These are phyloP conservation scores for Rambutsinella grinnellia DNA, from an alignment of 2,888 invertebrate species.

Conservation along the genomic window DNA sequence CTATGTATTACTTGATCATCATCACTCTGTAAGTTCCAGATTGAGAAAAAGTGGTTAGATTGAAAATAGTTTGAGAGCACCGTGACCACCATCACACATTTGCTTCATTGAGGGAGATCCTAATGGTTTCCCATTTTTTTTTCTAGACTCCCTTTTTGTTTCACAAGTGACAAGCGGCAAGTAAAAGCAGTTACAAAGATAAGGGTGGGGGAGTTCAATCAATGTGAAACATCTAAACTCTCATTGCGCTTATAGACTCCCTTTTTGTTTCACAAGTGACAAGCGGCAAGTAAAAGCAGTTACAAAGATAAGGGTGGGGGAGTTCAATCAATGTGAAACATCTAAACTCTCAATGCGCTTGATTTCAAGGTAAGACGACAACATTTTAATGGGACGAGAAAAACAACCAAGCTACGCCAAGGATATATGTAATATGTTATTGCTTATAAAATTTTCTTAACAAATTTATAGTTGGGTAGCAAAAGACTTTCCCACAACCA, in stretches of 20 bases:
- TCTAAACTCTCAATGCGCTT: neutral
- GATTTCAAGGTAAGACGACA: too few species aligned
- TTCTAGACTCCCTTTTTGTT: neutral
- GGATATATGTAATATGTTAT: too few species aligned
- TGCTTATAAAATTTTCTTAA: too few species aligned
- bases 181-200: neutral
- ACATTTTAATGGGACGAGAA: too few species aligned
- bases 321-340: neutral
- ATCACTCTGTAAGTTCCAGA: neutral
- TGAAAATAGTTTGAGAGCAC: neutral
- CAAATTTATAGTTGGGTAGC: too few species aligned
- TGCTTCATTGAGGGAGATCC: constrained; percentile 28
- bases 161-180: neutral
- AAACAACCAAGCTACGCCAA: too few species aligned
- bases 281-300: neutral
- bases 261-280: constrained; percentile 6
- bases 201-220: neutral
- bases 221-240: neutral
- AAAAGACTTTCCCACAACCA: too few species aligned
- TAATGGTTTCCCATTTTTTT: constrained; percentile 19
- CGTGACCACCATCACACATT: constrained; percentile 3
- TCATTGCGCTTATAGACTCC: neutral
- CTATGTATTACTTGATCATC: neutral
- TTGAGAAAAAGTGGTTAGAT: neutral
- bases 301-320: neutral